Conservation (phyloP, 2,113 vertebrate genomes). For the Cyprinodon brontotheroides region DNA sequence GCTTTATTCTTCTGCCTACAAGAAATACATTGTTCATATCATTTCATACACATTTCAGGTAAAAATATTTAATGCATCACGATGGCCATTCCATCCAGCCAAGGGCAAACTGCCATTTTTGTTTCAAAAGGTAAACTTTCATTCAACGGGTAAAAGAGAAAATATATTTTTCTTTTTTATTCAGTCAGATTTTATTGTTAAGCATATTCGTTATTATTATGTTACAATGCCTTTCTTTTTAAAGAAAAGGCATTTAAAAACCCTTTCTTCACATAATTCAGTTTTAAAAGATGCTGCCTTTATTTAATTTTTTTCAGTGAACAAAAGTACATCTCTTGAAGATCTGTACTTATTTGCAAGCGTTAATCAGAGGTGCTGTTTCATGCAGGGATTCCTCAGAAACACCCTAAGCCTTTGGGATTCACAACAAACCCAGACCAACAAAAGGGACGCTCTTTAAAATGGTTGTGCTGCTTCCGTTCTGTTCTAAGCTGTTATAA, state of each 20-base stretch:
- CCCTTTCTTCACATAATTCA: not conserved
- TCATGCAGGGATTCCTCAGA: conserved; percentile 47
- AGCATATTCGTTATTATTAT: no score
- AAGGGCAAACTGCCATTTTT: not conserved
- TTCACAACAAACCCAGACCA: conserved; percentile 35
- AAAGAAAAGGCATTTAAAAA: not conserved
- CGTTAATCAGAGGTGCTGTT: conserved; percentile 54
- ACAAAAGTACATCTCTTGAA: conserved; percentile 52
- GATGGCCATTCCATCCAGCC: no score
- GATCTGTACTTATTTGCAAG: conserved; percentile 32
- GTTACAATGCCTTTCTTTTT: not conserved
- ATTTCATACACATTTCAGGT: no score
- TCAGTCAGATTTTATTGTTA: not conserved
- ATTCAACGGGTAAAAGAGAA: not conserved
- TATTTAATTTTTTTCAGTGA: conserved; percentile 18
- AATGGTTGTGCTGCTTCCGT: conserved; percentile 46
- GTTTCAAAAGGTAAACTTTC: not conserved
- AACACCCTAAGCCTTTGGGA: conserved; percentile 42
- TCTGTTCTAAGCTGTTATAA: conserved; percentile 47
- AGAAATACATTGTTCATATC: no score
- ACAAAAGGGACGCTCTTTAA: conserved; percentile 44
- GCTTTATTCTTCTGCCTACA: not conserved
- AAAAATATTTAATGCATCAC: not conserved
- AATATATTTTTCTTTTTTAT: not conserved
- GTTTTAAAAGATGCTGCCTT: not conserved